Percentiles rank a stretch among this genome's conserved stretches.
Conservation (phyloP, 2,888 invertebrate genomes). For the Muschampia plurimacula region DNA sequence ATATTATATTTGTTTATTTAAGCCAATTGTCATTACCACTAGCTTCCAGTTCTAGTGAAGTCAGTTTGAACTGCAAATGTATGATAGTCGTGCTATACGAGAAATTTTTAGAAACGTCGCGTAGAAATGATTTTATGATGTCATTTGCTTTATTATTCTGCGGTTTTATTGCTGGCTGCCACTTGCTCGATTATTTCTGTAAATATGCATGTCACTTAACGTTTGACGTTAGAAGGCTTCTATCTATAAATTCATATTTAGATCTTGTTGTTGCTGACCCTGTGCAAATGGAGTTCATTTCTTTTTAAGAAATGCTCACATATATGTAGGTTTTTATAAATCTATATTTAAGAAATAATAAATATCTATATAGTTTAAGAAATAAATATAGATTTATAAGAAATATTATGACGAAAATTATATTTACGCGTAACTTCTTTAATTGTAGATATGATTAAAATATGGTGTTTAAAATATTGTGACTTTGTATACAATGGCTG, state of each 20-base stretch:
- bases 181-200: constrained; percentile 11
- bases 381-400: too few relatives aligned
- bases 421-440: too few relatives aligned
- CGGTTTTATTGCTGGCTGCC: constrained; percentile 15
- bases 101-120: constrained; percentile 24
- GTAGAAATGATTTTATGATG: constrained; percentile 31
- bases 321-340: too few relatives aligned
- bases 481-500: too few relatives aligned
- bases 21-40: background rate
- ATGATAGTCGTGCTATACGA: constrained; percentile 14
- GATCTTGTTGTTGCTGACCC: background rate
- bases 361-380: too few relatives aligned
- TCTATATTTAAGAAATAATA: too few relatives aligned
- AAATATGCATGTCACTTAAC: constrained; percentile 20
- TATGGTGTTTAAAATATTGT: too few relatives aligned
- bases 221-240: background rate
- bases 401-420: too few relatives aligned
- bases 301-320: background rate
- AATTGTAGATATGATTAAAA: too few relatives aligned
- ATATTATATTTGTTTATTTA: constrained; percentile 13
- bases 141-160: constrained; percentile 23
- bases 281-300: background rate
- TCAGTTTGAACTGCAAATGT: constrained; percentile 22
- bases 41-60: constrained; percentile 17
- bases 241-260: background rate